phyloP scores from a whole-genome alignment of 1,140 invertebrate species.

The Carcinoscorpius rotundicauda region DNA sequence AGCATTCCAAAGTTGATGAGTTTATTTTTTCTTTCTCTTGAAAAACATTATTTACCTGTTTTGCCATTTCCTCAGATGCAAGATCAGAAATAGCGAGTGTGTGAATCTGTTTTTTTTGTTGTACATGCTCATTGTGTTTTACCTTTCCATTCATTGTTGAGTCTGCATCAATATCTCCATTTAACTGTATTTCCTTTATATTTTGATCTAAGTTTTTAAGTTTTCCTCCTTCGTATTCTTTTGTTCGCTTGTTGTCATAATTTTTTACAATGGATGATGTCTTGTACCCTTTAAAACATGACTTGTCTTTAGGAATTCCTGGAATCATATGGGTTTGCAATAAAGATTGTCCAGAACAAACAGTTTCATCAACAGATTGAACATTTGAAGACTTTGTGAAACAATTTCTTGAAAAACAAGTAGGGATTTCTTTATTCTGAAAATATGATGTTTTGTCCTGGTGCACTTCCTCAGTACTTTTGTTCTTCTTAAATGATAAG shows the following conservation, averaged over 20 bases:
- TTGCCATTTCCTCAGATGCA: too few relatives aligned
- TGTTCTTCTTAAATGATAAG: too few relatives aligned
- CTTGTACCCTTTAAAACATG: constrained; percentile 1
- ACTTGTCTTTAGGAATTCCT: constrained; percentile 43
- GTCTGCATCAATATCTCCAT: too few relatives aligned
- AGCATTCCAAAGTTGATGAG: too few relatives aligned
- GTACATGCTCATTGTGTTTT: constrained; percentile 17
- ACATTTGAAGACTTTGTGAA: constrained; percentile 49
- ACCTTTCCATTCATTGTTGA: constrained; percentile 12
- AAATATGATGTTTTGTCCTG: background rate
- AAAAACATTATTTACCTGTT: too few relatives aligned
- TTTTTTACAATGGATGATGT: too few relatives aligned
- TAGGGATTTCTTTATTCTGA: constrained; percentile 19
- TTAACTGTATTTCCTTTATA: too few relatives aligned
- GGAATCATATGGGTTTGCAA: constrained; percentile 66
- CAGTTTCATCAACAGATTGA: constrained; percentile 49
- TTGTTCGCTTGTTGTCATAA: too few relatives aligned
- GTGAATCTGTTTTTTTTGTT: constrained; percentile 16
- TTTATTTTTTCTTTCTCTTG: too few relatives aligned
- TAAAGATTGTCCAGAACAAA: constrained; percentile 49
- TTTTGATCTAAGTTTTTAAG: too few relatives aligned
- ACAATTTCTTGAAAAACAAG: constrained; percentile 37
- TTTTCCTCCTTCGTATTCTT: too few relatives aligned
- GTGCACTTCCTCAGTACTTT: background rate
- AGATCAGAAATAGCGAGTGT: too few relatives aligned